Evolutionary conservation across 2,888 invertebrate species (phyloP), one percentile per base, ranked within the genome.

Genomic region (Empis stercorea): DNA sequence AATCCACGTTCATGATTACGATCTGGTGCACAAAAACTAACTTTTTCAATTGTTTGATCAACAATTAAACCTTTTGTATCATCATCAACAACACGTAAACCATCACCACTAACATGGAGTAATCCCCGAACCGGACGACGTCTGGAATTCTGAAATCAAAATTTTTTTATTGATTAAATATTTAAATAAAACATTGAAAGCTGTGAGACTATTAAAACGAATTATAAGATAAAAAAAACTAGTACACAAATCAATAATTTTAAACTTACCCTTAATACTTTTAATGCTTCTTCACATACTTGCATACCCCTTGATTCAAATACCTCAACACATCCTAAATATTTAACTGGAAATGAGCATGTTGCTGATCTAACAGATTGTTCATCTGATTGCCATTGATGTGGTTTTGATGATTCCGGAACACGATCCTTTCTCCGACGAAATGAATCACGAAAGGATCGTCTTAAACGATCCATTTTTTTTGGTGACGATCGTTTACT

Each of bases 11-110:
- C 96, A 63, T 96, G 92, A 68, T 93, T 94, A 51, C 97, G 79
- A 70, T 99, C 99, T 2, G 99, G 99, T 9, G 99, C 97, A 72
- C 99, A 99, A 71, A 99, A 99, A n/a, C 97, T 99, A 4, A 99
- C 97, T 71, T 99, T 99, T 71, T 99, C 99, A 52, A 99, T 99
- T 20, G 97, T 99, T 73, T 99, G 99, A 71, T 99, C 99, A 34
- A 99, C 96, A 56, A 99, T 92, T 54, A 99, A 78, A 30, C 96
- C 96, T 73, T 96, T 97, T 30, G 95, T 96, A 66, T 97, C 95
- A 61, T 97, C 97, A 68, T 99, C 99, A 2, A 99, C 97, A 4
- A 99, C 97, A 20, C 99, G 77, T 39, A 99, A 73, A 1, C 97
- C 96, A 68, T 99, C 99, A 5, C 92, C 93, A 57, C 89, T 89